A percentile compares a stretch with the other conserved stretches of the same genome.
Evolutionary conservation across 64 coral and sea anemone species (phyloP).

Genomic region (Stichodactyla mertensii): DNA sequence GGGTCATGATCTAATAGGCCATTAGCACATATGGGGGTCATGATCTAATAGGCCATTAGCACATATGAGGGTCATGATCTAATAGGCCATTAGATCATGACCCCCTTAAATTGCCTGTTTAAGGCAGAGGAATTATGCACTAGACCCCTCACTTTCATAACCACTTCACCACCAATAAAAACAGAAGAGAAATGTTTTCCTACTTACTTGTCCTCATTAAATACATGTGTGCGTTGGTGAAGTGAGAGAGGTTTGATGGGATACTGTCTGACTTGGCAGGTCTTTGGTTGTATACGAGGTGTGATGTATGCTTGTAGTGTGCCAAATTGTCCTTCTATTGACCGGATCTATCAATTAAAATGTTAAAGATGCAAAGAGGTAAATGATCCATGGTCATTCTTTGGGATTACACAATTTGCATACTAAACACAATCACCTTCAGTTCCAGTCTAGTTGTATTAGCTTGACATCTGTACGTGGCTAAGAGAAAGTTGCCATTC

Average conservation of each 20-base stretch:
- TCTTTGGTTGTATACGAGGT: slow-evolving; percentile 94
- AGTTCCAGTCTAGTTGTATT: slow-evolving; percentile 97
- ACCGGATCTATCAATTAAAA: slow-evolving; percentile 64
- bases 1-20: too few species aligned
- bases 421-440: slow-evolving; percentile 43
- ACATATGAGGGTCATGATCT: too few species aligned
- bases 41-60: too few species aligned
- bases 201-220: slow-evolving; percentile 89
- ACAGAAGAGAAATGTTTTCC: background rate
- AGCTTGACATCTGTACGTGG: slow-evolving; percentile 96
- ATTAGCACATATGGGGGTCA: too few species aligned
- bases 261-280: slow-evolving; percentile 91
- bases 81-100: too few species aligned
- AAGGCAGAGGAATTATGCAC: background rate
- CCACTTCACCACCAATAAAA: background rate
- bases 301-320: slow-evolving; percentile 93
- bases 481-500: slow-evolving; percentile 95
- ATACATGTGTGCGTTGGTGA: slow-evolving; percentile 89
- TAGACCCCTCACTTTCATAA: background rate
- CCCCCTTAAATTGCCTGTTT: too few species aligned
- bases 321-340: slow-evolving; percentile 96
- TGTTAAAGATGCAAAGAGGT: background rate
- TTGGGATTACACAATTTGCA: background rate
- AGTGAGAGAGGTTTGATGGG: slow-evolving; percentile 96
- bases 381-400: background rate